Percentiles rank a stretch among this genome's conserved stretches.
These are phyloP conservation scores for Drosophila tsacasi DNA, from an alignment of 1,140 invertebrate genomes.

Conservation along the genomic window DNA sequence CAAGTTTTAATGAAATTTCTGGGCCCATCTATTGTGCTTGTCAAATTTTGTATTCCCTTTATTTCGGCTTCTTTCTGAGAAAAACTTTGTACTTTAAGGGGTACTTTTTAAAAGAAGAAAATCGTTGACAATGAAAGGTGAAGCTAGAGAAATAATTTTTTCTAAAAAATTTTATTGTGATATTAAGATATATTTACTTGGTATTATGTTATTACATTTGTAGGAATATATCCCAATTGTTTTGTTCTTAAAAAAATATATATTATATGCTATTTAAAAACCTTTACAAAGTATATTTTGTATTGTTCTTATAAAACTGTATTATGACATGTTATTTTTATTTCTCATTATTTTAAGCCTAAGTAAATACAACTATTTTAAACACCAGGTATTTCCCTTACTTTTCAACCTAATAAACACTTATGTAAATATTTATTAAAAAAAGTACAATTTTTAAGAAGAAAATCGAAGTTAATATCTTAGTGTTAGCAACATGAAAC, in stretches of 20 bases:
- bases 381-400: neutral
- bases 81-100: neutral
- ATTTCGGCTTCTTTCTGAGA: neutral
- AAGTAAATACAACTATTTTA: neutral
- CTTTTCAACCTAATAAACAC: slow-evolving; percentile 5
- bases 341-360: neutral
- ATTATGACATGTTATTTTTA: neutral
- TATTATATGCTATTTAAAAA: neutral
- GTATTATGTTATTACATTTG: neutral
- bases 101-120: no score
- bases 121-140: neutral
- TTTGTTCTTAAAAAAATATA: no score
- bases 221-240: neutral
- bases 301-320: no score
- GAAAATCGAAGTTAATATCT: slow-evolving; percentile 47
- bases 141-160: neutral
- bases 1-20: slow-evolving; percentile 65
- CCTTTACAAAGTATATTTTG: no score
- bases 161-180: no score
- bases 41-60: slow-evolving; percentile 7
- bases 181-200: no score
- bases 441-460: neutral
- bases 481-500: slow-evolving; percentile 20
- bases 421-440: slow-evolving; percentile 52
- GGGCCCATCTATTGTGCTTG: slow-evolving; percentile 19